Base-by-base conservation (phyloP, 2,797 vertebrate genomes). In the Crax fasciolata region DNA sequence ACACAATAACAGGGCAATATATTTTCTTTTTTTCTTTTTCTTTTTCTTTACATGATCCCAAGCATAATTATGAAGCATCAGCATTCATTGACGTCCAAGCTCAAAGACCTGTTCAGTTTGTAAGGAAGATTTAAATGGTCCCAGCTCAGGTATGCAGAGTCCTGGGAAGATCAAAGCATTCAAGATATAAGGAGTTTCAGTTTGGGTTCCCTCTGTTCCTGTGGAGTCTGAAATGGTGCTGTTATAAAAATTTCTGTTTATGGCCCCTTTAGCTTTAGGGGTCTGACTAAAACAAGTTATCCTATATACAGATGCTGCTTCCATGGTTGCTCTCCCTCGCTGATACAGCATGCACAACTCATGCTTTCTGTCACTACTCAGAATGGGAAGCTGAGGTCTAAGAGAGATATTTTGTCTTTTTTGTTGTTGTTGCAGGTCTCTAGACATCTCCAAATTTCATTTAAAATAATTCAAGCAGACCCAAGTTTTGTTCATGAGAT, bases 21-120 rank as follows among this genome's bases (percentile, higher is more conserved):
- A 7, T 61, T 49, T 46, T 30, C 4, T 41, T 6, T 32, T 5
- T 9, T 48, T 75, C 51, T 20, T 7, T n/a, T 43, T 63, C 32
- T 32, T 2, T 1, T 1, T 6, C 10, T 9, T 75, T 11, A n/a
- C 6, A 7, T 14, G 25, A 11, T 59, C 73, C 12, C 10, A 43
- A 49, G n/a, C 18, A 5, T 23, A 3, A 4, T 44, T 75, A 35
- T 27, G 32, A 39, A 6, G 1, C 27, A 57, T 51, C 32, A 59
- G 28, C 7, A 54, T 14, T 17, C 0, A 0, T 11, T 65, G 24
- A 24, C 11, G 62, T 68, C 70, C 66, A 84, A 68, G 30, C 8
- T 75, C 51, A 55, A 30, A 84, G 74, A 4, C 23, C 9, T 78
- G 3, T 51, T 85, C 28, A 9, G 2, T 44, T 81, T 41, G 17